Percentiles rank a stretch among this genome's conserved stretches.
phyloP scores from a whole-genome alignment of 2,888 invertebrate genomes.

The Sinopyrophorus schimmeli region DNA sequence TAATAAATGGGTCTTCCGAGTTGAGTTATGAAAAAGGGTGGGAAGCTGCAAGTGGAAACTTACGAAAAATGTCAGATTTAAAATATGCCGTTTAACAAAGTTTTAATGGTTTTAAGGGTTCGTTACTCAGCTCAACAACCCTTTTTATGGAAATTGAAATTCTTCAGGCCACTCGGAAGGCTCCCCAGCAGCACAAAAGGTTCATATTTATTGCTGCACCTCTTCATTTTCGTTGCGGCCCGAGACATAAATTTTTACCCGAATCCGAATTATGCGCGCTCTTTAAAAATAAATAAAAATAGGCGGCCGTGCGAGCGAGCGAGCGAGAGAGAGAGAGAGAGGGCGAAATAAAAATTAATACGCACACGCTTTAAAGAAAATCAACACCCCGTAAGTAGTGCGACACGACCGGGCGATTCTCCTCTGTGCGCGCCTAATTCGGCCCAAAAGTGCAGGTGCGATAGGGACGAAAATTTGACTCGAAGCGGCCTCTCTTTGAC shows the following conservation, averaged over 20 bases:
- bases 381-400: conserved; percentile 22
- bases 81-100: conserved; percentile 22
- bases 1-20: no score
- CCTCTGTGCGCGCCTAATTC: conserved; percentile 7
- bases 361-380: conserved; percentile 12
- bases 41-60: conserved; percentile 18
- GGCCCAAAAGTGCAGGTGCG: conserved; percentile 8
- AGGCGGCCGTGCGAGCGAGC: not conserved
- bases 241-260: not conserved
- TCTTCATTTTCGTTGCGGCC: not conserved
- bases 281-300: not conserved
- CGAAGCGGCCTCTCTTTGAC: conserved; percentile 51
- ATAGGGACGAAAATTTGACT: conserved; percentile 31
- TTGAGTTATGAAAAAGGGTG: no score
- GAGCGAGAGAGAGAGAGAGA: not conserved
- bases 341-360: not conserved
- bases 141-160: conserved; percentile 31
- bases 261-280: conserved; percentile 9
- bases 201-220: not conserved
- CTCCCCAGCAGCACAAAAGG: conserved; percentile 2
- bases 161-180: conserved; percentile 16
- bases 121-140: conserved; percentile 22
- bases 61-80: conserved; percentile 27
- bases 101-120: conserved; percentile 25
- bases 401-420: conserved; percentile 23